Evolutionary conservation across 92 coral and sea anemone genomes (phyloP).

Genomic region (Heteractis magnifica): DNA sequence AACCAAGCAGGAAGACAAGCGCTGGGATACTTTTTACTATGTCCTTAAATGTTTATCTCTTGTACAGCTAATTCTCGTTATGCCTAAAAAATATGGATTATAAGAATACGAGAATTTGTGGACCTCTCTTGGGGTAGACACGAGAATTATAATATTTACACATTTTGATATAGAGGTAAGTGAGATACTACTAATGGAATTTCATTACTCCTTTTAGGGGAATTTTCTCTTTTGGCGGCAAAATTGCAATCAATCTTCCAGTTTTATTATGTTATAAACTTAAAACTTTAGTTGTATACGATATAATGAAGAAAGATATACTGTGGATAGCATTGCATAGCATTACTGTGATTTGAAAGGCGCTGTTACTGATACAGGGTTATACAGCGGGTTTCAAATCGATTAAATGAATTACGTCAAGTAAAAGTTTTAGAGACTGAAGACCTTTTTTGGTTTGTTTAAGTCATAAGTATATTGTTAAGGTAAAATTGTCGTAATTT

Average conservation of each 20-base stretch:
- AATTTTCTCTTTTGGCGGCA: neutral
- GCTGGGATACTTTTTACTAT: neutral
- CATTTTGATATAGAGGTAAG: constrained; percentile 4
- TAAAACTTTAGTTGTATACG: neutral
- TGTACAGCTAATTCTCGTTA: neutral
- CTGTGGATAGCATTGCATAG: neutral
- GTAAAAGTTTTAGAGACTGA: neutral
- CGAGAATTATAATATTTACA: neutral
- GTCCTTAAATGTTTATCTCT: neutral
- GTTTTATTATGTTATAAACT: neutral
- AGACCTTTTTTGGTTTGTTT: neutral
- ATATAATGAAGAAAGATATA: too few species aligned
- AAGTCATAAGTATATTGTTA: neutral
- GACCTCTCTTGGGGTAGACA: neutral
- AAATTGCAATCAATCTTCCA: neutral
- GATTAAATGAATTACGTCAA: neutral
- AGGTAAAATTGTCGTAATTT: neutral
- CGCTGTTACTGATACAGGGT: neutral
- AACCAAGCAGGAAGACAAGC: neutral
- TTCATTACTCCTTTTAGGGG: neutral
- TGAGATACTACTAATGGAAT: neutral
- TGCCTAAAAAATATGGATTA: neutral
- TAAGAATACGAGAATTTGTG: neutral
- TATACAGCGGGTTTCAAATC: neutral
- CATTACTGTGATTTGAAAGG: neutral